Percentiles rank a stretch among this genome's conserved stretches.
These are phyloP conservation scores for Stichodactyla mertensii DNA, from an alignment of 64 coral and sea anemone genomes.

Conservation along the genomic window DNA sequence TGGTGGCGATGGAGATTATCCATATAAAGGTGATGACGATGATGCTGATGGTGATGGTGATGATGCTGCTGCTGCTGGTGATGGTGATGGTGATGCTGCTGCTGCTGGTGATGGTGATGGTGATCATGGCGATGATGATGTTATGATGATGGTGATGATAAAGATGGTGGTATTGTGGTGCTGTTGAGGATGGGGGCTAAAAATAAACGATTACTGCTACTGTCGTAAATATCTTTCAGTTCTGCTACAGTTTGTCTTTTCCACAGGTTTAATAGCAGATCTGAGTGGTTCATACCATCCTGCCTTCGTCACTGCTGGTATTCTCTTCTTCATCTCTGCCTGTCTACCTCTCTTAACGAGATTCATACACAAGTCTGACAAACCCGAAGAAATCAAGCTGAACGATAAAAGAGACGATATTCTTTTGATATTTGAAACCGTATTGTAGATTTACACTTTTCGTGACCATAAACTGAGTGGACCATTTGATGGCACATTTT, in stretches of 20 bases:
- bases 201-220: not conserved
- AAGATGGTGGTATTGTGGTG: not conserved
- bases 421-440: not conserved
- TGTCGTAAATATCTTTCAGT: not conserved
- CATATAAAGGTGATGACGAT: too few relatives aligned
- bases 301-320: constrained; percentile 19
- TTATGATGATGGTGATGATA: not conserved
- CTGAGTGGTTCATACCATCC: not conserved
- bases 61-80: too few relatives aligned
- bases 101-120: not conserved
- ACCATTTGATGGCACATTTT: too few relatives aligned
- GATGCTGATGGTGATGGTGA: too few relatives aligned
- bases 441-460: not conserved
- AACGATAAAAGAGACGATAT: not conserved
- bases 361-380: not conserved
- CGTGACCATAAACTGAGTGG: too few relatives aligned
- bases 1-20: too few relatives aligned
- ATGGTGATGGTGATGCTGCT: too few relatives aligned
- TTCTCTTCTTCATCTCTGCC: not conserved
- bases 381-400: not conserved
- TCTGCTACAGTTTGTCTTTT: not conserved
- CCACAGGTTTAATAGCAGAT: constrained; percentile 8
- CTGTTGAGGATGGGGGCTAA: not conserved
- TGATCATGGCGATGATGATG: not conserved
- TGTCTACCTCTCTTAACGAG: not conserved